Evolutionary conservation across 2,888 invertebrate species (phyloP), one percentile per base, ranked within the genome.

Genomic region (Rhogogaster chlorosoma): DNA sequence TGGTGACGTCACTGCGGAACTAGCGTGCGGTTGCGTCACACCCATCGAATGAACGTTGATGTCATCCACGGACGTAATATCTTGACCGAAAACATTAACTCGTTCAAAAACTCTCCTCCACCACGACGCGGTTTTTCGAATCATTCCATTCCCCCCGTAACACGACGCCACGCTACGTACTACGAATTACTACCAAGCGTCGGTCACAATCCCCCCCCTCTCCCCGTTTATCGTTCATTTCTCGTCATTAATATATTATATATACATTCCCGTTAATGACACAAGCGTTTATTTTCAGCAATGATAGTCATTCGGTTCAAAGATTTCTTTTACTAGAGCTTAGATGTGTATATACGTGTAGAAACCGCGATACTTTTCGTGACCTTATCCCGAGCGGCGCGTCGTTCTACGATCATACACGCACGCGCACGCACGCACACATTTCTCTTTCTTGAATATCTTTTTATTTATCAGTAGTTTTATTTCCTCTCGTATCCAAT

Each of bases 1-100:
- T 36, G 83, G 87, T 92, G 90, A 91, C 91, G 91, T 89, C 90
- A 89, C 89, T 15, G 67, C 45, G 45, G 49, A 18, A 42, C 77
- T 5, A 53, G 77, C 29, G 77, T 80, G 29, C 61, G 84, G 86
- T 93, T 93, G 90, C 93, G 92, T 93, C 93, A 93, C 90, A 89
- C 87, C 86, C 87, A 89, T 89, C 92, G 90, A 80, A 80, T 32
- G 82, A 83, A 91, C 88, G 92, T 90, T 93, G 93, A 93, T 93
- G 93, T 93, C 93, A 93, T 89, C 87, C 85, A 84, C 71, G 77
- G 89, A 90, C 71, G 77, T 89, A 90, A 87, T 89, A 88, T 86
- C 91, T 89, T 88, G 89, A 88, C 88, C 88, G 85, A 92, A 92
- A 92, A 92, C 89, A 91, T 92, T 29, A 89, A 12, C 67, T 61